Conservation (phyloP, 2,113 vertebrate genomes). For the Cryptomyrus ogoouensis region DNA sequence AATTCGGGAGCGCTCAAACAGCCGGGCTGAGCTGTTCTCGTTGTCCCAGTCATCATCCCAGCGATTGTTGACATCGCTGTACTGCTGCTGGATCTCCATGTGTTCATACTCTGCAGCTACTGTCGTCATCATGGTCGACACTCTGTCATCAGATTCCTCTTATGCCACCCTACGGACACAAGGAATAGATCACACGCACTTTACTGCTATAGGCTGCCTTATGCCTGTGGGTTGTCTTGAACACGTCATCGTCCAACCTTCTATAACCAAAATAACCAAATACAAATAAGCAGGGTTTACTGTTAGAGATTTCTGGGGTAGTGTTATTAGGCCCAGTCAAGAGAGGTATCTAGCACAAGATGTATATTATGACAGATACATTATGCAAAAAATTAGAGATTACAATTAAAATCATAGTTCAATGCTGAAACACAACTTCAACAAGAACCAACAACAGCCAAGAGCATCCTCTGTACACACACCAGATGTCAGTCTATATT, state of each 20-base stretch:
- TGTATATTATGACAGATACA: background rate
- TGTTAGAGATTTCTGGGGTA: background rate
- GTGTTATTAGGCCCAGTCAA: background rate
- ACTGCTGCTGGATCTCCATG: slow-evolving; percentile 94
- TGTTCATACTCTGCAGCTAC: slow-evolving; percentile 88
- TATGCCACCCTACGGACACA: slow-evolving; percentile 51
- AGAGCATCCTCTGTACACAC: background rate
- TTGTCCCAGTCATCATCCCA: slow-evolving; percentile 99
- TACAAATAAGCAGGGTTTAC: background rate
- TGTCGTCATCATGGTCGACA: slow-evolving; percentile 76
- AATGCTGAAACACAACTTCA: background rate
- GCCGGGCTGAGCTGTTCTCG: slow-evolving; percentile 90
- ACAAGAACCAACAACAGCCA: background rate
- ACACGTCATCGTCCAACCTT: background rate
- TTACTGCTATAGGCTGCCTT: background rate
- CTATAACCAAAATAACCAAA: background rate
- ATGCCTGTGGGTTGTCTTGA: background rate
- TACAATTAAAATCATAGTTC: background rate
- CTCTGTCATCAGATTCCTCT: slow-evolving; percentile 56
- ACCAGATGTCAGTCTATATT: background rate
- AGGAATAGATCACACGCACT: background rate
- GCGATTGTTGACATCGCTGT: slow-evolving; percentile 92
- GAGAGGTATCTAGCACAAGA: background rate
- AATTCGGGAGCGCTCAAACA: slow-evolving; percentile 92
- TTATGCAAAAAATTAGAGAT: background rate